Evolutionary conservation across 1,140 invertebrate genomes (phyloP).

Genomic region (Procambarus clarkii): DNA sequence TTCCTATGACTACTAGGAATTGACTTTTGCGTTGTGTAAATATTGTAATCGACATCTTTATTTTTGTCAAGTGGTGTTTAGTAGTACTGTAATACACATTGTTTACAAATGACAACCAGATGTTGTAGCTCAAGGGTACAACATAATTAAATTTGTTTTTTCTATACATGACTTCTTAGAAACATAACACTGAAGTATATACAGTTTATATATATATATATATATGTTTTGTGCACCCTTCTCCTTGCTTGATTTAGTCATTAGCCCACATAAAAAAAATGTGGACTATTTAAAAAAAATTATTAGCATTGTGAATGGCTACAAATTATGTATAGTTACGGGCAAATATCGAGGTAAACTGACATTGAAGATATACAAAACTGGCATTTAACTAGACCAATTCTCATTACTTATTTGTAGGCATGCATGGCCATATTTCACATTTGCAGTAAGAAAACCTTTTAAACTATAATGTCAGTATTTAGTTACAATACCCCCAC

Average conservation of each 20-base stretch:
- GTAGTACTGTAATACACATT: background rate
- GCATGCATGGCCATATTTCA: background rate
- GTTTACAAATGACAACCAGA: background rate
- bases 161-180: background rate
- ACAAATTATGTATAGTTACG: background rate
- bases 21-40: background rate
- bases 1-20: conserved; percentile 9
- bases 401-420: background rate
- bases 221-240: background rate
- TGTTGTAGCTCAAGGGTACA: background rate
- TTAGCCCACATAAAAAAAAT: background rate
- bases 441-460: background rate
- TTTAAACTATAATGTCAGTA: background rate
- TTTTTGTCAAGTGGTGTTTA: background rate
- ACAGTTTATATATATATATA: background rate
- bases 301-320: background rate
- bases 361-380: background rate
- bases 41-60: background rate
- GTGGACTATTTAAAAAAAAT: background rate
- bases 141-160: background rate
- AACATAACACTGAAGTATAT: background rate
- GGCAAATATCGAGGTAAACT: background rate
- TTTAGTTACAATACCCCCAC: too few species aligned
- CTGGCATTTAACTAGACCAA: background rate
- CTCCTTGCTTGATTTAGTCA: background rate